Evolutionary conservation across 2,888 invertebrate species (phyloP), one percentile per base, ranked within the genome.

Genomic region (Rhodophaea formosa): DNA sequence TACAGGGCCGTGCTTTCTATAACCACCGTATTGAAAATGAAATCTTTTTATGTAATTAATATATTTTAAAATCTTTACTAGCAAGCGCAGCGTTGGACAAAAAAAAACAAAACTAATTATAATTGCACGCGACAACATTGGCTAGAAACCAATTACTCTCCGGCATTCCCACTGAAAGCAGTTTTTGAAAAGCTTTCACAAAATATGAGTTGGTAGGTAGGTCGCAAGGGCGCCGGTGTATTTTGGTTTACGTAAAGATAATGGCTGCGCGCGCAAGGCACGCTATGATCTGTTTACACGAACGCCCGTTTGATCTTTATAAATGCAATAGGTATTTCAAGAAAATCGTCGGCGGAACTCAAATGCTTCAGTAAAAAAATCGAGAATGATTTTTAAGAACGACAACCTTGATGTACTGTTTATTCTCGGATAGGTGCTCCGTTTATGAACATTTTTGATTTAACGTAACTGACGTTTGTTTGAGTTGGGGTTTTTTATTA

Each of bases 241-340:
- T 51, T 51, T 51, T 35, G 51, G 51, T 51, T 35, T 35, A 51
- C 51, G 51, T 51, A 35, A 14, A 51, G 51, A 51, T 51, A 51
- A 51, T 58, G 60, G 60, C 68, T 56, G 63, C 62, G 60, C 68
- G 59, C 69, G 51, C 66, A 14, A 14, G 7, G 46, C 47, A 65
- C 69, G 80, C 51, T 80, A 81, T 82, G 86, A 86, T 85, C 71
- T 90, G 89, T 90, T 90, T 90, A 90, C 88, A 89, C 60, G 74
- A 86, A 80, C 80, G 80, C 84, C 72, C 86, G 89, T 90, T 91
- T 91, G 90, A 91, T 91, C 90, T 90, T 88, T 89, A 84, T 88
- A 88, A 88, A 89, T 88, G 89, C 87, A 86, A 88, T 87, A 88
- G 88, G 88, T 88, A 88, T 90, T 89, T 86, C 83, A 79, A 85